Evolutionary conservation across 2,113 vertebrate genomes (phyloP).

Genomic region (Proteles cristata): DNA sequence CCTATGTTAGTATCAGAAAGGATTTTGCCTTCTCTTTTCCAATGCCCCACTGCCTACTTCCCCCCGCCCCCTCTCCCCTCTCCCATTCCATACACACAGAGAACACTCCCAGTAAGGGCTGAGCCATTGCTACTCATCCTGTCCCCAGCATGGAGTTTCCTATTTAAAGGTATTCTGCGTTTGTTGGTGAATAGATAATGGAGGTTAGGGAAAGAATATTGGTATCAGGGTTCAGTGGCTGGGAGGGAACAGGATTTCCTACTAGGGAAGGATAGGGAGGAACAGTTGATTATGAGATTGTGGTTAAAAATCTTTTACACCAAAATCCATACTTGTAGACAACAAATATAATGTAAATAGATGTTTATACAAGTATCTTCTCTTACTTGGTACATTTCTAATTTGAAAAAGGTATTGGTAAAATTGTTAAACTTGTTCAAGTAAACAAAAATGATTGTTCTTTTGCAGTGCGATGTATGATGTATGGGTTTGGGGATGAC

Average conservation of each 20-base stretch:
- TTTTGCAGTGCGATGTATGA: conserved; percentile 95
- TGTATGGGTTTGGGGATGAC: conserved; percentile 99
- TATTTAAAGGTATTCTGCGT: background rate
- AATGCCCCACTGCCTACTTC: background rate
- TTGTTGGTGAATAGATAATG: background rate
- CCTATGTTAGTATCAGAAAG: background rate
- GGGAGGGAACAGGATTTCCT: background rate
- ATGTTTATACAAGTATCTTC: background rate
- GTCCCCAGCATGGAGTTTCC: background rate
- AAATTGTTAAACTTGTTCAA: background rate
- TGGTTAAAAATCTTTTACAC: conserved; percentile 21
- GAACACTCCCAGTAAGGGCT: background rate
- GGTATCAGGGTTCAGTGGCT: background rate
- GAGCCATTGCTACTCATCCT: background rate
- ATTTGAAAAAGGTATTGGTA: background rate
- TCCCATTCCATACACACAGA: background rate
- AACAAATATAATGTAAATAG: conserved; percentile 29
- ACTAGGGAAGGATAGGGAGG: background rate
- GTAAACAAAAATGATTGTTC: background rate
- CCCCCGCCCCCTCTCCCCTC: too few relatives aligned
- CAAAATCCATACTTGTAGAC: conserved; percentile 28
- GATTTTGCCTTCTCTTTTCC: conserved; percentile 6
- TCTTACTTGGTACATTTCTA: background rate
- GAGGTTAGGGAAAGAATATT: conserved; percentile 9
- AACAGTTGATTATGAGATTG: background rate